phyloP scores from a whole-genome alignment of 35 echinoderm and acorn worm species.

The Heliocidaris erythrogramma region DNA sequence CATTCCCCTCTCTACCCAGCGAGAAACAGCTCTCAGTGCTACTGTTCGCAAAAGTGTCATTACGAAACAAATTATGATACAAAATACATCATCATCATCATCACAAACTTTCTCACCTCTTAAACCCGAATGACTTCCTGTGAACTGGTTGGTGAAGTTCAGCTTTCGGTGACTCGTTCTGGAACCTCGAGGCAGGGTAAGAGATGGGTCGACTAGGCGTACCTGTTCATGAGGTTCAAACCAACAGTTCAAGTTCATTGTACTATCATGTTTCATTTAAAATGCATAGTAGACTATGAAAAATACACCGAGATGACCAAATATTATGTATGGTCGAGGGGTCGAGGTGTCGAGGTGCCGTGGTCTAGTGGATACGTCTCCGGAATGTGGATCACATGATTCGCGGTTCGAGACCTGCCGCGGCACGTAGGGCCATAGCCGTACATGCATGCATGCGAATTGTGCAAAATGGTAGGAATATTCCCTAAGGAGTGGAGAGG shows the following conservation, averaged over 20 bases:
- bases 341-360: too few species aligned
- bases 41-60: not conserved
- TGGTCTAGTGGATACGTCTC: too few species aligned
- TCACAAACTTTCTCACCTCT: not conserved
- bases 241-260: not conserved
- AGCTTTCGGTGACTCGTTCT: not conserved
- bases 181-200: not conserved
- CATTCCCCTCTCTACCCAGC: too few species aligned
- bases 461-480: too few species aligned
- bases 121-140: constrained; percentile 26
- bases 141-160: constrained; percentile 5
- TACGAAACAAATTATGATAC: not conserved
- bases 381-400: too few species aligned
- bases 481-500: too few species aligned
- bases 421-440: too few species aligned
- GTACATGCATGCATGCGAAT: too few species aligned
- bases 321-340: too few species aligned
- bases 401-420: too few species aligned
- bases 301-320: too few species aligned
- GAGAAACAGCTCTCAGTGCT: not conserved
- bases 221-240: not conserved
- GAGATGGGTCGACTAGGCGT: constrained; percentile 9
- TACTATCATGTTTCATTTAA: not conserved
- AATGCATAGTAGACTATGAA: too few species aligned
- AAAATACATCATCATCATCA: not conserved